Conservation (phyloP, 2,888 invertebrate genomes). For the Andrena marginata region DNA sequence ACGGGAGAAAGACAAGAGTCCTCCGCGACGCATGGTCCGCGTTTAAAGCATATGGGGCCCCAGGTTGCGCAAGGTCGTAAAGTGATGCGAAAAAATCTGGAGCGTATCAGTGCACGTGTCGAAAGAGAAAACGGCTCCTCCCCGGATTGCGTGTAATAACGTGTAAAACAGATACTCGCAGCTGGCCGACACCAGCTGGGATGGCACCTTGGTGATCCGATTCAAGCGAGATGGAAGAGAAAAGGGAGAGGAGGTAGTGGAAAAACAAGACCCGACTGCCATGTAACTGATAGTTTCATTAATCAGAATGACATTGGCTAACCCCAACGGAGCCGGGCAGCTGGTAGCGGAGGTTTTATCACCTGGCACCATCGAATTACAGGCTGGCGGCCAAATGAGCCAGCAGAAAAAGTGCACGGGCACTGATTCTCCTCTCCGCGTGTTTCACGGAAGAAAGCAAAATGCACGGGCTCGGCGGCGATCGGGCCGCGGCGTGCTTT, state of each 20-base stretch:
- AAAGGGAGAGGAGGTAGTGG: not conserved
- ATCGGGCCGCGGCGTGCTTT: constrained; percentile 39
- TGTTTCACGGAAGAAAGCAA: constrained; percentile 50
- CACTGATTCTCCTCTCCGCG: constrained; percentile 54
- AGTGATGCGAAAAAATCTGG: constrained; percentile 66
- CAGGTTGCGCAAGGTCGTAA: constrained; percentile 61
- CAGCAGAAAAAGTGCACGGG: constrained; percentile 20
- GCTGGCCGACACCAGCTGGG: constrained; percentile 68
- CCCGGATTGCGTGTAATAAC: constrained; percentile 59
- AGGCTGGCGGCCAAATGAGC: constrained; percentile 21
- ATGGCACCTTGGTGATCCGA: constrained; percentile 39
- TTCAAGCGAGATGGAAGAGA: not conserved
- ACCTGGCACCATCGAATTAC: constrained; percentile 65
- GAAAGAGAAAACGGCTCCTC: constrained; percentile 68
- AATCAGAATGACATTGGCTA: constrained; percentile 71
- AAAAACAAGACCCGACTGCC: constrained; percentile 21
- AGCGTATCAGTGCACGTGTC: constrained; percentile 69
- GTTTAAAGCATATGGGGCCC: constrained; percentile 18
- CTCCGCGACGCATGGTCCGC: not conserved
- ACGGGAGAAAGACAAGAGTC: not conserved
- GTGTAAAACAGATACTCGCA: constrained; percentile 48
- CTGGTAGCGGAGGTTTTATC: constrained; percentile 57
- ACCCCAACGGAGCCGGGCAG: constrained; percentile 50
- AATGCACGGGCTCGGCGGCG: constrained; percentile 39
- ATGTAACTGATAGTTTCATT: constrained; percentile 76